These are phyloP conservation scores for Gulo gulo DNA, from an alignment of 2,113 vertebrate genomes.

Conservation along the genomic window DNA sequence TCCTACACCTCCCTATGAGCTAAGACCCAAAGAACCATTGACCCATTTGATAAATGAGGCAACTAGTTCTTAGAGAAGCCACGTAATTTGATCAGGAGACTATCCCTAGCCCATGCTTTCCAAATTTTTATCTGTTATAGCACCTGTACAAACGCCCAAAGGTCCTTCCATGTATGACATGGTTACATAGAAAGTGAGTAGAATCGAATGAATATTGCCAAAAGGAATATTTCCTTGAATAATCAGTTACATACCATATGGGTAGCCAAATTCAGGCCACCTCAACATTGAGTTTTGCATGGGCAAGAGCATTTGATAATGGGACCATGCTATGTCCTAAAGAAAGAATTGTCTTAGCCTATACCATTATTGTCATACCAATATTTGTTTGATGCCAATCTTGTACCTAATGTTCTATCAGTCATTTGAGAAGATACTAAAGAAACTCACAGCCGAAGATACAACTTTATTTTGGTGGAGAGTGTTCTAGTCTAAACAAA, in stretches of 20 bases:
- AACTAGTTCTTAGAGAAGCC: neutral
- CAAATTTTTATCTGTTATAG: neutral
- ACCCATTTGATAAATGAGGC: neutral
- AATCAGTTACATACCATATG: neutral
- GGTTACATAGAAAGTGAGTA: neutral
- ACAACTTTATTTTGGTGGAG: neutral
- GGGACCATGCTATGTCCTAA: neutral
- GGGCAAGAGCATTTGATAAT: neutral
- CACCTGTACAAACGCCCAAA: neutral
- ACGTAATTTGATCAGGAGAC: neutral
- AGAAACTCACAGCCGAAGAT: neutral
- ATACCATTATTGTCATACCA: neutral
- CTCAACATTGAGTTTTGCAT: neutral
- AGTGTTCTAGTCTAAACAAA: conserved; percentile 17
- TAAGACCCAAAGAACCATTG: neutral
- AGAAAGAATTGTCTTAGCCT: neutral
- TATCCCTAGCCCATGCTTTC: neutral
- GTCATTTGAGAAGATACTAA: neutral
- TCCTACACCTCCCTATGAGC: neutral
- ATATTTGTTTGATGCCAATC: neutral
- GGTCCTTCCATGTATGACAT: neutral
- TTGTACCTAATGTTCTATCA: neutral
- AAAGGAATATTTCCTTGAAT: neutral
- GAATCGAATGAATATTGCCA: neutral
- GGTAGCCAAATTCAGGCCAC: neutral